Evolutionary conservation across 1,140 invertebrate genomes (phyloP), one percentile per base, ranked within the genome.

Genomic region (Apocrypta bakeri): DNA sequence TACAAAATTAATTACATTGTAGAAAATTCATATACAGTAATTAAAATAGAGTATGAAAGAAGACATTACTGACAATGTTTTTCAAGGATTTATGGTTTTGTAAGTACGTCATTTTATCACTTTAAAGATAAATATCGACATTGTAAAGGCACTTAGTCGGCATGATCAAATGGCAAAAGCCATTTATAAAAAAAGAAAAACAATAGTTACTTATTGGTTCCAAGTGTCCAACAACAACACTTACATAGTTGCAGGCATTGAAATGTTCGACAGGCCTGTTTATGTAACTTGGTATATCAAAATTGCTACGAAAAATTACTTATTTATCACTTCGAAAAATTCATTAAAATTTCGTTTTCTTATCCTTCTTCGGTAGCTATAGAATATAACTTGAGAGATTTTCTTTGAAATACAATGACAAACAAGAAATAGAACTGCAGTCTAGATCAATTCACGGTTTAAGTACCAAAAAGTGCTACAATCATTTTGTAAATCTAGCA

Each of bases 91-190:
- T 11, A 73, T 27, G 29, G 48, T 25, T 33, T 69, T 27, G 63
- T 83, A 83, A 83, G 82, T 83, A 83, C 82, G 75, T 78, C 31
- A 79, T 71, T 29, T 75, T 83, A 83, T 83, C 82, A 83, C 82
- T 75, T 29, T 75, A 17, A 66, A 14, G 25, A 17, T 33, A 83
- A 79, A 79, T 83, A 79, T 75, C 76, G 24, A 83, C 69, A 73
- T n/a, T 66, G 63, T 64, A 75, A 79, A 83, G 82, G 77, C 77
- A 83, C 82, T 79, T 79, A 40, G 17, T 79, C 71, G 72, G 82
- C 48, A 42, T 72, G 25, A 63, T 76, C 42, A 9, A 61, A 72
- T 73, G 24, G 42, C 72, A 76, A 83, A 61, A 75, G 56, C 72
- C 40, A 25, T 37, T 76, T 31, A 42, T 69, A 8, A 69, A 48